These are phyloP conservation scores for Neosilurus hyrtlii DNA, from an alignment of 2,797 vertebrate species.

Conservation along the genomic window DNA sequence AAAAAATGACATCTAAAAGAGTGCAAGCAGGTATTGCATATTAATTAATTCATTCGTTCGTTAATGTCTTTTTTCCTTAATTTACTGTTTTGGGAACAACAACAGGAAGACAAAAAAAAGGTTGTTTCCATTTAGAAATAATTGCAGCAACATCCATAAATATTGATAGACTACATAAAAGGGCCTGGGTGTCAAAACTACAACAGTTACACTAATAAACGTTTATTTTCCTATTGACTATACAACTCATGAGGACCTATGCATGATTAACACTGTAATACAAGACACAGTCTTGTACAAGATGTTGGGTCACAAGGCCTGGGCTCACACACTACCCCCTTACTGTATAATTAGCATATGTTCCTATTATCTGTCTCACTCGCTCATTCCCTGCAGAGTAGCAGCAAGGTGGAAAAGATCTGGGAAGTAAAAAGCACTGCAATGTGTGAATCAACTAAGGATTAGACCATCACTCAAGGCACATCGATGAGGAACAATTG, in stretches of 20 bases:
- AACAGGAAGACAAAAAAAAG: constrained; percentile 82
- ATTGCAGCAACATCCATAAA: constrained; percentile 84
- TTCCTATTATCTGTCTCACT: constrained; percentile 39
- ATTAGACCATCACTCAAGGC: constrained; percentile 95
- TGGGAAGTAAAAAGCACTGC: constrained; percentile 63
- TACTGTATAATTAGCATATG: background rate
- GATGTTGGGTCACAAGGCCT: constrained; percentile 34
- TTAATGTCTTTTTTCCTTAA: constrained; percentile 68
- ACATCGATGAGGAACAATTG: constrained; percentile 93
- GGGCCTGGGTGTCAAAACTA: constrained; percentile 68
- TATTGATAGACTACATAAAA: constrained; percentile 75
- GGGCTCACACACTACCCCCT: constrained; percentile 18
- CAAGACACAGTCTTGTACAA: constrained; percentile 20
- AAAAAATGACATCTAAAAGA: constrained; percentile 77
- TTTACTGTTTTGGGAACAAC: constrained; percentile 70
- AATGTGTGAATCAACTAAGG: constrained; percentile 86
- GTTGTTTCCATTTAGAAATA: constrained; percentile 66
- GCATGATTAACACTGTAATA: constrained; percentile 48
- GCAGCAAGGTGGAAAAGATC: constrained; percentile 41
- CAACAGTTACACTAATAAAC: constrained; percentile 58
- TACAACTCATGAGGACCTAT: constrained; percentile 66
- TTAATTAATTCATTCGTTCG: constrained; percentile 62
- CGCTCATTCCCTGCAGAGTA: constrained; percentile 42
- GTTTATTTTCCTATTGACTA: constrained; percentile 73
- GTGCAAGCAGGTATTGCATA: constrained; percentile 98